phyloP scores from a whole-genome alignment of 1,140 invertebrate species.

The Drosophila repletoides region DNA sequence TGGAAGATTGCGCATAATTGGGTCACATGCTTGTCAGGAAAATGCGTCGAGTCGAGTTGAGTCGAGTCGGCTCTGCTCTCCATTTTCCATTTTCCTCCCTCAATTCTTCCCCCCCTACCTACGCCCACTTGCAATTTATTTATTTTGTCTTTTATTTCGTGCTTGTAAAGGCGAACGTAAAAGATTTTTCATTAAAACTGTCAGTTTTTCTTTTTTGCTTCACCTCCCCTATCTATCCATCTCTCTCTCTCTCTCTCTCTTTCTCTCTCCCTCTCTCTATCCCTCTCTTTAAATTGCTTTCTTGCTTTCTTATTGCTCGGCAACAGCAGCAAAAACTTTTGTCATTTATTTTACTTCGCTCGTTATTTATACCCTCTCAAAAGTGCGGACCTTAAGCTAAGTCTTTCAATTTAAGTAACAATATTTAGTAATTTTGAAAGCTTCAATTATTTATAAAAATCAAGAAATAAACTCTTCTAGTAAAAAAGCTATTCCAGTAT shows the following conservation, averaged over 20 bases:
- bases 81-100: neutral
- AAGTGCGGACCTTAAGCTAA: neutral
- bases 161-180: conserved; percentile 13
- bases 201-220: conserved; percentile 51
- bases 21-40: conserved; percentile 77
- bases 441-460: too few relatives aligned
- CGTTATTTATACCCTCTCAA: conserved; percentile 24
- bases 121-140: conserved; percentile 1
- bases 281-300: conserved; percentile 62
- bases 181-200: conserved; percentile 76
- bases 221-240: neutral
- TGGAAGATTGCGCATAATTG: conserved; percentile 71
- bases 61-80: neutral
- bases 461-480: too few relatives aligned
- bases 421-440: too few relatives aligned
- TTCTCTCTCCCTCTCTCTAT: neutral
- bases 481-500: too few relatives aligned
- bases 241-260: neutral
- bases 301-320: conserved; percentile 45
- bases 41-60: conserved; percentile 29
- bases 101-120: neutral
- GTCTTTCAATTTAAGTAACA: neutral
- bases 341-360: conserved; percentile 22
- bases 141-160: conserved; percentile 5
- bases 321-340: conserved; percentile 38